These are phyloP conservation scores for Platerodrilus igneus DNA, from an alignment of 2,888 invertebrate species.

Conservation along the genomic window DNA sequence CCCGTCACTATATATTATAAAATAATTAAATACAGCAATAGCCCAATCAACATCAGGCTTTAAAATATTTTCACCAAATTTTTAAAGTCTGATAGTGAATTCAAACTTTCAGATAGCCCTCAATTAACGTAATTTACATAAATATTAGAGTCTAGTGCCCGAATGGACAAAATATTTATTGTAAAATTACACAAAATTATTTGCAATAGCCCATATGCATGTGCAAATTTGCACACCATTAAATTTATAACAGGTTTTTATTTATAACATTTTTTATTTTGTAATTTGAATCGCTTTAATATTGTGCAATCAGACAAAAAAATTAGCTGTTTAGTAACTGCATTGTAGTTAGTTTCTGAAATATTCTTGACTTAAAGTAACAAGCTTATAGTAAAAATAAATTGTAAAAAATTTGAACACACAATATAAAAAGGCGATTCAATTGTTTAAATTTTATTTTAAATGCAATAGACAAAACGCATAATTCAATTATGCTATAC, in stretches of 20 bases:
- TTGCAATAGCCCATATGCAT: conserved; percentile 48
- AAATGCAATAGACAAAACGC: conserved; percentile 50
- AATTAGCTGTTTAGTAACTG: conserved; percentile 2
- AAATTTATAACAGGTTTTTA: conserved; percentile 24
- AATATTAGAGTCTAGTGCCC: conserved; percentile 49
- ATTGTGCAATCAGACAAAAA: no score
- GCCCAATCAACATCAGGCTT: conserved; percentile 42
- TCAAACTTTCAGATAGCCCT: conserved; percentile 40
- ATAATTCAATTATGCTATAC: conserved; percentile 44
- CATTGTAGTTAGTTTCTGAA: neutral
- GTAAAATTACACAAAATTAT: conserved; percentile 49
- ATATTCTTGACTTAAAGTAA: conserved; percentile 1
- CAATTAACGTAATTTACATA: conserved; percentile 47
- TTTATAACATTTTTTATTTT: conserved; percentile 21
- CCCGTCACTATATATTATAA: conserved; percentile 44
- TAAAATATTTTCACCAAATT: conserved; percentile 23
- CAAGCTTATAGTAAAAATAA: conserved; percentile 2
- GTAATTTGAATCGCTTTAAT: no score
- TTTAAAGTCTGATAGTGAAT: conserved; percentile 35
- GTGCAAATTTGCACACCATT: conserved; percentile 15
- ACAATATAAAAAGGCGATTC: neutral
- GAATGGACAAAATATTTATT: conserved; percentile 50
- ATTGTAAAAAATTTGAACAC: neutral
- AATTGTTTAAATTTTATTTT: conserved; percentile 16
- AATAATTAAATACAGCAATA: conserved; percentile 42